Evolutionary conservation across 2,113 vertebrate genomes (phyloP), one percentile per base, ranked within the genome.

Genomic region (Anoura caudifer): DNA sequence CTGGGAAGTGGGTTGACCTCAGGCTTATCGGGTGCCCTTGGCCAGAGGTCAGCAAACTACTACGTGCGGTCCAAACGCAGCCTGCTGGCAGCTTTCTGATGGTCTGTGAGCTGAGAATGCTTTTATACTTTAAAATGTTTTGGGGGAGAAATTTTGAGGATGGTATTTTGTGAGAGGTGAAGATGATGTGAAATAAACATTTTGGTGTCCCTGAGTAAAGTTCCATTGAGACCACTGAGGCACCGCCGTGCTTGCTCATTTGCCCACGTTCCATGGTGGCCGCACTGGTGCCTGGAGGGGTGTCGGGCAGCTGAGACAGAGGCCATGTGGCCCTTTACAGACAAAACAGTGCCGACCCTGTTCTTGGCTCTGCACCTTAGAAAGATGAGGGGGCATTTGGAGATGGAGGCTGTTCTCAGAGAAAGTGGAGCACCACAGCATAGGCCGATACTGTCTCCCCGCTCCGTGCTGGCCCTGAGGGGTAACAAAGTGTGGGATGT

Each of bases 391-490:
- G 6, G 52, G 26, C 0, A 0, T 22, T 80, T 14, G 2, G 15
- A 70, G 38, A 4, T 13, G n/a, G 31, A 80, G 36, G 17, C 26
- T 20, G 47, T 56, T 80, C 31, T 22, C 13, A 14, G 36, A 15
- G 20, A 26, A 75, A 31, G 22, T 22, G 24, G 73, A 31, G 4
- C 38, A 38, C 14, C 24, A 15, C 19, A 6, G 43, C 41, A 20
- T 45, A 13, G 14, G 75, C 22, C 8, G 0, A 7, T 2, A 0
- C 0, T 0, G 36, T 0, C 5, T 33, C 1, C 15, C 33, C n/a
- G 20, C n/a, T 17, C 15, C 69, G 73, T 9, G 67, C 13, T 36
- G 33, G 59, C 75, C 26, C 28, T 1, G 3, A 69, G 24, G 65
- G 41, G 11, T 31, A 47, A 13, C 13, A 8, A 8, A 36, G 41